Evolutionary conservation across 2,113 vertebrate genomes (phyloP), one percentile per base, ranked within the genome.

Genomic region (Fregetta grallaria): DNA sequence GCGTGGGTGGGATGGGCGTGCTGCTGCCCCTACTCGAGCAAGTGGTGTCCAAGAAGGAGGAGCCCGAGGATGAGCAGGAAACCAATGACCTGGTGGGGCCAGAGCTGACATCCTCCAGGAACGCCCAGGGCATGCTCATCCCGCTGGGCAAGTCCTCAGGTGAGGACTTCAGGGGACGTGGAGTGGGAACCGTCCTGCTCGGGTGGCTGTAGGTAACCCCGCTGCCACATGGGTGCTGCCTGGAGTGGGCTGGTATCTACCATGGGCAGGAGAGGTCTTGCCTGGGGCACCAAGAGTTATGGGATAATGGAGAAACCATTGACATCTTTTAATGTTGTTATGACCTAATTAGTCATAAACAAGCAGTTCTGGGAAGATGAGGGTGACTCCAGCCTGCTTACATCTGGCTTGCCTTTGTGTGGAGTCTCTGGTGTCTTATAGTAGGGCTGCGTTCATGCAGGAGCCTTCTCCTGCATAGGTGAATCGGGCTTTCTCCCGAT

Each of bases 1-100:
- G 99, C 0, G 97, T 99, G 8, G 99, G 99, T 23, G 99, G 99
- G 8, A 98, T 99, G 94, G 99, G 98, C 0, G 98, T 98, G 49
- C 94, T 99, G 58, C 97, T 99, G 66, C 99, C 99, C 7, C 97
- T 99, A 76, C 98, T 99, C 1, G 99, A 99, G 81, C 99, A 98
- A 88, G 98, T 99, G 59, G 98, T 97, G 11, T 97, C 97, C 61
- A 98, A 98, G 88, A 97, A 97, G 1, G 98, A 99, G 56, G 99
- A 99, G 50, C 85, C 98, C 0, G 98, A 98, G 61, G 96, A 98
- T 1, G 97, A 97, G 30, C 98, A 98, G 59, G 99, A 99, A 90
- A 99, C 98, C 13, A 98, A 99, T 0, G 98, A 99, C 95, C 97
- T 99, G 26, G 98, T 99, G 78, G 99, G 99, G 9, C 99, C 99